Evolutionary conservation across 1,140 invertebrate genomes (phyloP).

Genomic region (Eriocheir sinensis): DNA sequence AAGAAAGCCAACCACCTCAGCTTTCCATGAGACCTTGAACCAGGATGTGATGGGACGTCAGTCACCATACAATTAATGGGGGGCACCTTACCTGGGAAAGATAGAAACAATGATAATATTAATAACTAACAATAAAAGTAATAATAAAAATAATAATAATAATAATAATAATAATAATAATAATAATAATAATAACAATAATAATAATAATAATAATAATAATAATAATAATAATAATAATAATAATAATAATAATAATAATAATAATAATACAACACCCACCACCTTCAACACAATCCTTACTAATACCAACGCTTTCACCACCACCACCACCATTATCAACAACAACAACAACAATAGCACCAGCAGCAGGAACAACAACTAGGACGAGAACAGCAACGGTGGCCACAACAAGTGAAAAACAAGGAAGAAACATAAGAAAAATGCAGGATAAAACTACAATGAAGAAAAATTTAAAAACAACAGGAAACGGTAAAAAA

Average conservation of each 20-base stretch:
- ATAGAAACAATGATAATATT: neutral
- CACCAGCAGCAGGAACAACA: too few relatives aligned
- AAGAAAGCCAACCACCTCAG: neutral
- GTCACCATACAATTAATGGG: neutral
- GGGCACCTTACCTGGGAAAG: neutral
- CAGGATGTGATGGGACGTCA: neutral
- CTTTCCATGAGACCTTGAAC: neutral
- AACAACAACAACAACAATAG: too few relatives aligned
- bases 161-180: neutral
- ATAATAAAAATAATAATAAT: neutral
- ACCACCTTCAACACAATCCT: too few relatives aligned
- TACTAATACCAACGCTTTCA: too few relatives aligned
- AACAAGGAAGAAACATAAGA: too few relatives aligned
- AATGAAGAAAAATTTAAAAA: too few relatives aligned
- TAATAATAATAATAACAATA: neutral
- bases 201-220: neutral
- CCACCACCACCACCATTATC: too few relatives aligned
- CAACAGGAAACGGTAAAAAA: too few relatives aligned
- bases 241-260: neutral
- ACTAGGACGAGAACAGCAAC: too few relatives aligned
- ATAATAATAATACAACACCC: too few relatives aligned
- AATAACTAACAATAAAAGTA: neutral
- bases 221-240: conserved; percentile 9
- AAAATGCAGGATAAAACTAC: too few relatives aligned
- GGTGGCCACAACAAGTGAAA: too few relatives aligned